Evolutionary conservation across 2,797 vertebrate genomes (phyloP).

Genomic region (Karalla daura): DNA sequence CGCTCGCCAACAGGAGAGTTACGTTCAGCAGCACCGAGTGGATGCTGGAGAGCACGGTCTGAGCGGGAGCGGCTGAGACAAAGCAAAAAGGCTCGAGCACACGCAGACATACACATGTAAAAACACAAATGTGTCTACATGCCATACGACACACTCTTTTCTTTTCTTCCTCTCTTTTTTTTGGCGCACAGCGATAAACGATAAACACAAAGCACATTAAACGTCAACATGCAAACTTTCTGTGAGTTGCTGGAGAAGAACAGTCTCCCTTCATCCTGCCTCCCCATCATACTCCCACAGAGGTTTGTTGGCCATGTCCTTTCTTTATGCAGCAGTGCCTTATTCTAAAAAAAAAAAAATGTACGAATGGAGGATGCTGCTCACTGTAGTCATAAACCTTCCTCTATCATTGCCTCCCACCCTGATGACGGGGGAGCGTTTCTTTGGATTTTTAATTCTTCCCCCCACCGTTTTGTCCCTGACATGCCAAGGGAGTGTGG

Average conservation of each 20-base stretch:
- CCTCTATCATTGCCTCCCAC: constrained; percentile 62
- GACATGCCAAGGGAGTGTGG: constrained; percentile 77
- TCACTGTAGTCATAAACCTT: constrained; percentile 80
- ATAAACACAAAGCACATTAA: constrained; percentile 68
- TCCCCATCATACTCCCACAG: constrained; percentile 74
- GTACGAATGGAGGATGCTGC: constrained; percentile 87
- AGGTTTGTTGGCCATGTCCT: constrained; percentile 76
- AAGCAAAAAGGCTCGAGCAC: constrained; percentile 21
- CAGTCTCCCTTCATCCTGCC: constrained; percentile 70
- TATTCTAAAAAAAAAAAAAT: constrained; percentile 78
- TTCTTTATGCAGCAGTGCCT: constrained; percentile 88
- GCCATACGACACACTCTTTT: constrained; percentile 61
- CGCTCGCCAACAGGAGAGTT: constrained; percentile 87
- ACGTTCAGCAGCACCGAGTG: constrained; percentile 97
- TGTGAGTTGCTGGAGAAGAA: constrained; percentile 73
- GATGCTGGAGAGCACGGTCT: constrained; percentile 98
- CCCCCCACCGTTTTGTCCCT: constrained; percentile 72
- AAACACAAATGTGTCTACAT: constrained; percentile 66
- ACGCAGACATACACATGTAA: constrained; percentile 59
- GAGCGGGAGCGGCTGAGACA: constrained; percentile 65
- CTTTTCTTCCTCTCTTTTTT: too few relatives aligned
- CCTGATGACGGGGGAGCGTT: constrained; percentile 53
- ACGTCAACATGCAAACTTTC: constrained; percentile 63
- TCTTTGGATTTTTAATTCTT: constrained; percentile 66
- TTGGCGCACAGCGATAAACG: constrained; percentile 50